Conservation (phyloP, 2,888 invertebrate genomes). For the Phortica magna region DNA sequence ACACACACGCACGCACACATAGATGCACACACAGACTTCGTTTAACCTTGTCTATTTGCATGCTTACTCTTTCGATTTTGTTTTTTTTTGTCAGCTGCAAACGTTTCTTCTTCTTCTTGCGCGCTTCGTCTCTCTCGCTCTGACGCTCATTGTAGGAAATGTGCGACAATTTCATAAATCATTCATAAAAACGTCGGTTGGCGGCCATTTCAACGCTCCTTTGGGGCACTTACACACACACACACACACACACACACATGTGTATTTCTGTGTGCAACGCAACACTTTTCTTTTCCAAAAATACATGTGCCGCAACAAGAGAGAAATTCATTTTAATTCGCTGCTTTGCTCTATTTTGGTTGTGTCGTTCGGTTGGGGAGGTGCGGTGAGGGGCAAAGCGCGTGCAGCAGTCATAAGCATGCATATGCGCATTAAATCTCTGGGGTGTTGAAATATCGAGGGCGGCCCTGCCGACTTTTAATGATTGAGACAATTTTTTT, state of each 20-base stretch:
- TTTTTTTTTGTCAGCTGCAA: neutral
- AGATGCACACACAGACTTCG: no score
- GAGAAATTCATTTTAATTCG: neutral
- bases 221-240: neutral
- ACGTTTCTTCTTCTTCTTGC: no score
- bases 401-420: neutral
- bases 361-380: neutral
- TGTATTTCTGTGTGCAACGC: neutral
- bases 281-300: constrained; percentile 28
- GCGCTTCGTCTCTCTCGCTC: neutral
- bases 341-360: constrained; percentile 6
- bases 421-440: constrained; percentile 9
- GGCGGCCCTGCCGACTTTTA: neutral
- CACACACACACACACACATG: no score
- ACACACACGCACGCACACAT: no score
- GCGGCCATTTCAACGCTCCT: neutral
- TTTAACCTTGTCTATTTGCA: neutral
- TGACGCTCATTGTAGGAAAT: neutral
- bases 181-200: constrained; percentile 9
- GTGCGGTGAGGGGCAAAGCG: neutral
- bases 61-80: neutral
- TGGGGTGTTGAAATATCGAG: constrained; percentile 12
- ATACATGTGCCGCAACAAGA: neutral
- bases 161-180: constrained; percentile 15
- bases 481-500: neutral